Evolutionary conservation across 2,797 vertebrate species (phyloP).

Genomic region (Sitta carolinensis): DNA sequence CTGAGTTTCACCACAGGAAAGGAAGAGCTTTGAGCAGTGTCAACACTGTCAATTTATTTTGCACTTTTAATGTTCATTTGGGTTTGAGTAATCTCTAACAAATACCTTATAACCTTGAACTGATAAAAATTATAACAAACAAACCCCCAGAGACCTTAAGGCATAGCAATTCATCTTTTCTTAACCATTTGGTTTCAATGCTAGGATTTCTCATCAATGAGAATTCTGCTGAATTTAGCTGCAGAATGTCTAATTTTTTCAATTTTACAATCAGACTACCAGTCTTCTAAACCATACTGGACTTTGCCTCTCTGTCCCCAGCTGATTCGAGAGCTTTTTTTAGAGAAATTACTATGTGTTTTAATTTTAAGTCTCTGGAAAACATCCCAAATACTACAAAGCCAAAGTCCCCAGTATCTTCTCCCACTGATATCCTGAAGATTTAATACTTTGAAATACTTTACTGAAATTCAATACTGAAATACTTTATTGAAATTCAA

Average conservation of each 20-base stretch:
- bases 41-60: background rate
- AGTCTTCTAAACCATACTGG: background rate
- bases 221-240: background rate
- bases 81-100: background rate
- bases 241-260: background rate
- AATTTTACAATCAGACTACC: background rate
- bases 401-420: background rate
- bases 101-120: background rate
- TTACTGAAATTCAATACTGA: too few relatives aligned
- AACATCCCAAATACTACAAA: background rate
- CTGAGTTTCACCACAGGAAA: background rate
- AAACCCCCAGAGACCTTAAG: background rate
- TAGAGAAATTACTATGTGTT: background rate
- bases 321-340: background rate
- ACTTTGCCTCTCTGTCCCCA: background rate
- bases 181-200: background rate
- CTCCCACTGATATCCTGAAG: background rate
- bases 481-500: too few relatives aligned
- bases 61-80: background rate
- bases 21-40: background rate
- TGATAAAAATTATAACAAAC: background rate
- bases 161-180: background rate
- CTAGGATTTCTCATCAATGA: background rate
- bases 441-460: background rate
- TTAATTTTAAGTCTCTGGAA: background rate